phyloP scores from a whole-genome alignment of 2,797 vertebrate species.

The Carduelis carduelis region DNA sequence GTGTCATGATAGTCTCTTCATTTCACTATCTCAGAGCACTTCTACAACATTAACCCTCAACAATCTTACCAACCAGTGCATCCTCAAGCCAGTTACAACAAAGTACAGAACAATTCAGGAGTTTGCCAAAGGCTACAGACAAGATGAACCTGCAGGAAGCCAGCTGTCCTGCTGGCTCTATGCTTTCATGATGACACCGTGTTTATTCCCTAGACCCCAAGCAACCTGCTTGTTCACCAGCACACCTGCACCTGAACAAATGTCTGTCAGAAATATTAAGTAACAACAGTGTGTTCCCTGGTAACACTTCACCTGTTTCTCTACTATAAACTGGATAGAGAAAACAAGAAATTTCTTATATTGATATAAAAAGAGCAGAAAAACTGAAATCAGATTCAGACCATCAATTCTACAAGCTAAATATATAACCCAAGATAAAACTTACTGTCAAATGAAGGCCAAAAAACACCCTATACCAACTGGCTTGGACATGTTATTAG shows the following conservation, averaged over 20 bases:
- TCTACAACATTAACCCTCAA: not conserved
- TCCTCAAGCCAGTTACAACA: fast-evolving
- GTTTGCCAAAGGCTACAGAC: not conserved
- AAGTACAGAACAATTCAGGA: not conserved
- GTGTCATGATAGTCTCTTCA: not conserved
- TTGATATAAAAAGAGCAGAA: not conserved
- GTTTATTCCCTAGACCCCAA: not conserved
- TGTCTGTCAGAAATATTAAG: not conserved
- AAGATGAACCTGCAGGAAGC: not conserved
- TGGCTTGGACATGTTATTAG: not conserved
- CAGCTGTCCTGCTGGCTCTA: not conserved
- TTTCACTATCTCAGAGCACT: not conserved
- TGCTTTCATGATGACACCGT: fast-evolving
- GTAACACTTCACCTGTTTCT: not conserved
- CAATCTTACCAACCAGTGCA: not conserved
- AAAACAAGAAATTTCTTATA: not conserved
- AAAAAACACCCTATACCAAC: not conserved
- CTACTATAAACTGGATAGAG: not conserved
- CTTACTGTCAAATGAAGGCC: not conserved
- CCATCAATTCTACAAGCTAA: not conserved
- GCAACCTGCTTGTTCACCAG: not conserved
- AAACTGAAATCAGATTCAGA: not conserved
- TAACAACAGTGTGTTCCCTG: not conserved
- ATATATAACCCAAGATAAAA: not conserved
- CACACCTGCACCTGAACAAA: not conserved